Evolutionary conservation across 1,140 invertebrate genomes (phyloP).

Genomic region (Temnothorax longispinosus): DNA sequence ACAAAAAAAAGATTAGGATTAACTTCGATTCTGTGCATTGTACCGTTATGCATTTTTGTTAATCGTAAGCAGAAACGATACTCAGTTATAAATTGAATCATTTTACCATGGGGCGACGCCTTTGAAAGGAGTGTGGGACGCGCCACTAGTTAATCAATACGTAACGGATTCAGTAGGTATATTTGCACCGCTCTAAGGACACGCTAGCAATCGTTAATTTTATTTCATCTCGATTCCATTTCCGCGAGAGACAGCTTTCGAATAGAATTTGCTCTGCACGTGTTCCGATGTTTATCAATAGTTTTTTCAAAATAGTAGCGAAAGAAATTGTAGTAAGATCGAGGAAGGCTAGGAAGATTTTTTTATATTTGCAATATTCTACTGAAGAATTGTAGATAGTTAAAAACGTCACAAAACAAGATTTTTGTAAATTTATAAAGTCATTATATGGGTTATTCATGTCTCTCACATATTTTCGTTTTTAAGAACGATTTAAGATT

Average conservation of each 20-base stretch:
- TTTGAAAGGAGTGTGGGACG: slow-evolving; percentile 40
- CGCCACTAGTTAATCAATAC: slow-evolving; percentile 56
- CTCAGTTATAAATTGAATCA: background rate
- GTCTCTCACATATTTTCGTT: background rate
- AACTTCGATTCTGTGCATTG: slow-evolving; percentile 20
- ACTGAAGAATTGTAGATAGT: background rate
- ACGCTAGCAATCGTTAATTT: slow-evolving; percentile 35
- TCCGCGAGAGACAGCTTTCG: background rate
- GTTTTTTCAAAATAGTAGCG: background rate
- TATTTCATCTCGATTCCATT: slow-evolving; percentile 44
- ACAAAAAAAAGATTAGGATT: slow-evolving; percentile 29
- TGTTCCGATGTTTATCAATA: background rate
- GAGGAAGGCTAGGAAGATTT: background rate
- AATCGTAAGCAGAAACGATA: background rate
- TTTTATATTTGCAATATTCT: background rate
- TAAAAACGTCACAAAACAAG: background rate
- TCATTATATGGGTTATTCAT: background rate
- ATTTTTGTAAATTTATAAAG: background rate
- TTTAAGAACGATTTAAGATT: background rate
- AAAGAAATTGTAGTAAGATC: background rate
- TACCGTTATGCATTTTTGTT: slow-evolving; percentile 11
- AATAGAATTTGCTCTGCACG: slow-evolving; percentile 5
- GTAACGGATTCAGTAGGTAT: slow-evolving; percentile 8
- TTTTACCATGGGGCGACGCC: slow-evolving; percentile 6
- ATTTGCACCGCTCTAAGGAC: slow-evolving; percentile 35